Evolutionary conservation across 2,797 vertebrate genomes (phyloP).

Genomic region (Tokudaia tokunoshimensis): DNA sequence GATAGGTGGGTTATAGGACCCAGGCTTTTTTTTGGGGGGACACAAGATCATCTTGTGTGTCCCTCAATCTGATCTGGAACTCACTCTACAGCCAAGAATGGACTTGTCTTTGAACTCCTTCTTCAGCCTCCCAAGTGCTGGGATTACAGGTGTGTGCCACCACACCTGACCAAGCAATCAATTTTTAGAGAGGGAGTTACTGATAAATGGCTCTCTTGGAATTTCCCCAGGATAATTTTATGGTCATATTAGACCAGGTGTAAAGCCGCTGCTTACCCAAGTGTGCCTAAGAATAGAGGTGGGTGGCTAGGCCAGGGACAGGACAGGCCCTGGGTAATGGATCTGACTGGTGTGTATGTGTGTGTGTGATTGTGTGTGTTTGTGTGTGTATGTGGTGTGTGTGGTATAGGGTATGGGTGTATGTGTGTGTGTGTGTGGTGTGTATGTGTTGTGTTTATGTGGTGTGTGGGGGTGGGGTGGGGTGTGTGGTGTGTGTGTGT

Average conservation of each 20-base stretch:
- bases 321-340: neutral
- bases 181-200: conserved; percentile 49
- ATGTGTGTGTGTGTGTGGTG: neutral
- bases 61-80: neutral
- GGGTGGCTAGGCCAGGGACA: conserved; percentile 12
- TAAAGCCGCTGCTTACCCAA: neutral
- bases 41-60: neutral
- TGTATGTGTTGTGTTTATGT: neutral
- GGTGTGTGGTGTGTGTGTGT: neutral
- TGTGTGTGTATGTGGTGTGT: no score
- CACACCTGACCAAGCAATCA: neutral
- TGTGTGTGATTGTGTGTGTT: no score
- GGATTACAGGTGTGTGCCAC: neutral
- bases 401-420: neutral
- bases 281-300: neutral
- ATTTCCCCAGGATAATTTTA: conserved; percentile 44
- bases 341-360: conserved; percentile 6
- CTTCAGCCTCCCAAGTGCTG: neutral
- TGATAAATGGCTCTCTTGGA: conserved; percentile 30
- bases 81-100: neutral
- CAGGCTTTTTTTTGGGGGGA: neutral
- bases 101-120: neutral
- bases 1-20: neutral
- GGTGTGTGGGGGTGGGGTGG: no score
- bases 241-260: neutral